phyloP scores from a whole-genome alignment of 2,113 vertebrate genomes.

The Oncorhynchus masou region DNA sequence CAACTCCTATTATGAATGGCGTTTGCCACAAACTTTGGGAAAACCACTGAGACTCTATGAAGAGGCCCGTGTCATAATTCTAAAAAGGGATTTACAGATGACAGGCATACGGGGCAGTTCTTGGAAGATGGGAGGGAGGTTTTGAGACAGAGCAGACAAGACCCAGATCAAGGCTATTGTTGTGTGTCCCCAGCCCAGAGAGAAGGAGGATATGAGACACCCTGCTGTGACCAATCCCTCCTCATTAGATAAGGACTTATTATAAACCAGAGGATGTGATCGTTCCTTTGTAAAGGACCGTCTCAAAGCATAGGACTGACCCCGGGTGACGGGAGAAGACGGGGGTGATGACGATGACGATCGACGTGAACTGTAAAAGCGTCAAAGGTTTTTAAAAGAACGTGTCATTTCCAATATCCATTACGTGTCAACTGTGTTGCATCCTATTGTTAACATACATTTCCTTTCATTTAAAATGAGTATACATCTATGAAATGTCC shows the following conservation, averaged over 20 bases:
- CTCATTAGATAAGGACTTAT: neutral
- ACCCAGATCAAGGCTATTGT: constrained; percentile 49
- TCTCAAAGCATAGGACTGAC: neutral
- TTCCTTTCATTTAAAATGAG: neutral
- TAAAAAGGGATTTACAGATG: constrained; percentile 67
- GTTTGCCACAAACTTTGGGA: neutral
- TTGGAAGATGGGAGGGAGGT: constrained; percentile 37
- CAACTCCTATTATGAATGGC: neutral
- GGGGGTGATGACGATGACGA: neutral
- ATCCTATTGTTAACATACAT: neutral
- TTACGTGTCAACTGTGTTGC: no score
- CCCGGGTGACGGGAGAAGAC: neutral
- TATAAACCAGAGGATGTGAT: neutral
- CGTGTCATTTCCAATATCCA: no score
- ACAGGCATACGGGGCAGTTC: constrained; percentile 58
- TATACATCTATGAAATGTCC: neutral
- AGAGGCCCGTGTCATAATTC: constrained; percentile 68
- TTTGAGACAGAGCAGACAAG: constrained; percentile 12
- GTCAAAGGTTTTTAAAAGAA: no score
- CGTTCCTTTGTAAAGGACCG: neutral
- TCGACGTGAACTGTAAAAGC: neutral
- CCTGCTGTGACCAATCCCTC: neutral
- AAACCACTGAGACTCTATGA: constrained; percentile 24
- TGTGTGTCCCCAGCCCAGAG: constrained; percentile 43
- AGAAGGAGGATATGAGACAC: neutral